phyloP scores from a whole-genome alignment of 2,113 vertebrate species.

The Pitta sordida region DNA sequence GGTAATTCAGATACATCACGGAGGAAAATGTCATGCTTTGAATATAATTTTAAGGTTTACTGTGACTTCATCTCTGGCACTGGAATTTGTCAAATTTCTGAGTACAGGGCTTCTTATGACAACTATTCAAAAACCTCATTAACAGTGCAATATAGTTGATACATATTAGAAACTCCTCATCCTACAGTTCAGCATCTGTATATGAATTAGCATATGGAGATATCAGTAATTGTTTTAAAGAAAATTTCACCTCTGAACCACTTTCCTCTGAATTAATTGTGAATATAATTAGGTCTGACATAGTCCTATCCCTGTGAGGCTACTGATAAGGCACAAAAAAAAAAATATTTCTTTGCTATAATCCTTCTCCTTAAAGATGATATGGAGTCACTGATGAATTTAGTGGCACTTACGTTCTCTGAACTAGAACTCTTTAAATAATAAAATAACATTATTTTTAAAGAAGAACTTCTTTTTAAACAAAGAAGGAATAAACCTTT shows the following conservation, averaged over 20 bases:
- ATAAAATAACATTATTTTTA: constrained; percentile 55
- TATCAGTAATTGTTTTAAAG: constrained; percentile 72
- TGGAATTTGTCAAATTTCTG: constrained; percentile 30
- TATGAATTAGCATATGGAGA: constrained; percentile 60
- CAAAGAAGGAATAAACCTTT: background rate
- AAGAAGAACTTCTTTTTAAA: constrained; percentile 22
- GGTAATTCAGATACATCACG: background rate
- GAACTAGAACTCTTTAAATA: constrained; percentile 59
- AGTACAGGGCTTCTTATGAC: constrained; percentile 40
- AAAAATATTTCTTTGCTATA: constrained; percentile 61
- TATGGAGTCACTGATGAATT: constrained; percentile 62
- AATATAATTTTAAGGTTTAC: constrained; percentile 7
- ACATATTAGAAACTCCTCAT: constrained; percentile 15
- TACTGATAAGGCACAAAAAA: constrained; percentile 66
- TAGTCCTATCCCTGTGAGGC: constrained; percentile 57
- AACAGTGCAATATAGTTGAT: constrained; percentile 37
- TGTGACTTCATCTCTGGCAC: background rate
- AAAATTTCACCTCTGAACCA: constrained; percentile 66
- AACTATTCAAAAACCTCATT: constrained; percentile 50
- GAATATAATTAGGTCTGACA: constrained; percentile 69
- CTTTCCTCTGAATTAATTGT: constrained; percentile 57
- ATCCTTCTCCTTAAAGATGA: constrained; percentile 70
- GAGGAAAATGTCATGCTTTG: constrained; percentile 17
- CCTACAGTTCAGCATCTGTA: constrained; percentile 22
- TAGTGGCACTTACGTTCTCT: constrained; percentile 53